Base-by-base conservation (phyloP, 2,888 invertebrate genomes). In the Drosophila niveifrons region DNA sequence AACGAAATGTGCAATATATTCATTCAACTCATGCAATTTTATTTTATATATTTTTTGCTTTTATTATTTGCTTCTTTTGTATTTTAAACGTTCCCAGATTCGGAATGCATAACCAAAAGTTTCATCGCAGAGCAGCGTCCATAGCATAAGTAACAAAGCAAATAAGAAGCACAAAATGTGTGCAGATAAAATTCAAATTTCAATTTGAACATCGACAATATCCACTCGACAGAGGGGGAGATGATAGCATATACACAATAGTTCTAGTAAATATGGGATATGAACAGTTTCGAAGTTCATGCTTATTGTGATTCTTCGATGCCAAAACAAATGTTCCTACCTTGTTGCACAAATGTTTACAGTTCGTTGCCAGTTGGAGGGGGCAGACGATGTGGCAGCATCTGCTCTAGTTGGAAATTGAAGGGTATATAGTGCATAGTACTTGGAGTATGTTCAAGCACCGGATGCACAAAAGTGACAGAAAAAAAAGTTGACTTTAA, bases 181-280 rank as follows among this genome's bases (percentile, higher is more conserved):
- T 59, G 67, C 69, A 75, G 76, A 83, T 80, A 84, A 80, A 88
- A 88, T 88, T 83, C 75, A 78, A 84, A 84, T 88, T 84, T 88
- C 71, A 78, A 86, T 84, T 83, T 86, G 63, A 67, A 56, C 77
- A 81, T 75, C 48, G 31, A 56, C 56, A 41, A 29, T 15, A 61
- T 34, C 46, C 39, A 29, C 46, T 56, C 17, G 18, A 13, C 4
- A 36, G 23, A 2, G 17, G 2, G 3, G 28, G 10, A 9, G 11
- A 13, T 17, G 3, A 17, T 1, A 15, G 7, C 2, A 47, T 2
- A 28, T 15, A 39, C 13, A 11, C 13, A 15, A 23, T 23, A 23
- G 23, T 23, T 23, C 23, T 13, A 41, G 13, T 15, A 50, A 17
- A 28, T 46, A 23, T 23, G 23, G 17, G 6, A 51, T 46, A 48